A percentile compares a stretch with the other conserved stretches of the same genome.
phyloP scores from a whole-genome alignment of 2,113 vertebrate genomes.

The Onychostruthus taczanowskii region DNA sequence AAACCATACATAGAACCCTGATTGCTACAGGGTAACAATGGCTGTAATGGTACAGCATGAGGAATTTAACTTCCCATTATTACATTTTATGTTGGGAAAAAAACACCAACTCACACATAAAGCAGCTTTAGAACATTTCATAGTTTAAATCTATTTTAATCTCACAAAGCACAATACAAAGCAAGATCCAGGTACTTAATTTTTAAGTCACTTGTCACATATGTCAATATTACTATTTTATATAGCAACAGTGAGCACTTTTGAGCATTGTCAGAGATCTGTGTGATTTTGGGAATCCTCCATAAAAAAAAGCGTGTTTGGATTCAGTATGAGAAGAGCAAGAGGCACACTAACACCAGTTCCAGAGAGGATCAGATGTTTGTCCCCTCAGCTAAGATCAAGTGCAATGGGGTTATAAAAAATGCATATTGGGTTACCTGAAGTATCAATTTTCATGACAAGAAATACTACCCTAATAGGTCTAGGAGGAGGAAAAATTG shows the following conservation, averaged over 20 bases:
- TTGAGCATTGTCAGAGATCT: neutral
- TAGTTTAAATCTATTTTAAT: neutral
- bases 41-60: neutral
- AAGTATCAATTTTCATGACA: neutral
- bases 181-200: neutral
- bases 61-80: neutral
- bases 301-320: neutral
- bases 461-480: neutral
- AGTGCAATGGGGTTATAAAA: neutral
- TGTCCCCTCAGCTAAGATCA: neutral
- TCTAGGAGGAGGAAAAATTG: neutral
- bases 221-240: neutral
- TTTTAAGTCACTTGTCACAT: neutral
- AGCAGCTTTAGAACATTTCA: neutral
- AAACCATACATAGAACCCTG: neutral
- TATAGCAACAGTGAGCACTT: neutral
- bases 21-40: neutral
- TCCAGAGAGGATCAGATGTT: neutral
- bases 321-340: neutral
- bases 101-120: neutral
- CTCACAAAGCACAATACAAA: neutral
- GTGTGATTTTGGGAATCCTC: neutral
- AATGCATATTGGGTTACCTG: neutral
- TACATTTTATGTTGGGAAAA: neutral
- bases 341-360: neutral